phyloP scores from a whole-genome alignment of 2,888 invertebrate genomes.

The Trichogramma evanescens region DNA sequence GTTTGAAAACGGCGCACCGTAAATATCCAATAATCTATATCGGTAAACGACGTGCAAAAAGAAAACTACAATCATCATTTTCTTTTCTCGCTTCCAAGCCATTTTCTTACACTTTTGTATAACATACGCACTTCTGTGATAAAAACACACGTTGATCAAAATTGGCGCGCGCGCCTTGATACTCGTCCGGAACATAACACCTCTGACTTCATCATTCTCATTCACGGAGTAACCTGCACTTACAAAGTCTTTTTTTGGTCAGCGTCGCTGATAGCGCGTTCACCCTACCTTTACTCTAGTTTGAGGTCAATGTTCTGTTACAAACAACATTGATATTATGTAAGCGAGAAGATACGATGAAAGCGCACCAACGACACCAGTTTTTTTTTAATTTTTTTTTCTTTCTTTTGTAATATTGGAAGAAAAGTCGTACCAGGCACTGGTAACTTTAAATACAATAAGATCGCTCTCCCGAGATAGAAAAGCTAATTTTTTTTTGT shows the following conservation, averaged over 20 bases:
- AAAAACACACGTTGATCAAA: slow-evolving; percentile 22
- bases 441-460: slow-evolving; percentile 23
- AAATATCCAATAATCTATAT: slow-evolving; percentile 28
- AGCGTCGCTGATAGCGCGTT: slow-evolving; percentile 10
- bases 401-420: slow-evolving; percentile 12
- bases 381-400: slow-evolving; percentile 3
- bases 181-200: slow-evolving; percentile 25
- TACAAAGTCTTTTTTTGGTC: slow-evolving; percentile 14
- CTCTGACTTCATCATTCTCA: slow-evolving; percentile 8
- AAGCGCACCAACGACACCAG: slow-evolving; percentile 9
- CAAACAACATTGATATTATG: slow-evolving; percentile 6
- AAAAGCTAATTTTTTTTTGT: slow-evolving; percentile 20
- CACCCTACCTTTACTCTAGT: slow-evolving; percentile 21
- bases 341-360: slow-evolving; percentile 21
- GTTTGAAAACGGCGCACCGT: slow-evolving; percentile 28
- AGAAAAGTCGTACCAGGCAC: slow-evolving; percentile 23
- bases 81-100: not conserved
- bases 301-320: slow-evolving; percentile 12
- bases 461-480: slow-evolving; percentile 15
- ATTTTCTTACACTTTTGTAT: slow-evolving; percentile 10
- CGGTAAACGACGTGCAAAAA: slow-evolving; percentile 10
- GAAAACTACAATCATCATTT: too few relatives aligned
- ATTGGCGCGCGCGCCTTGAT: slow-evolving; percentile 21
- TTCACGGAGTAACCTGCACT: slow-evolving; percentile 21
- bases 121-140: slow-evolving; percentile 20